A percentile compares a stretch with the other conserved stretches of the same genome.
Evolutionary conservation across 2,888 invertebrate species (phyloP).

Genomic region (Parnassius apollo): DNA sequence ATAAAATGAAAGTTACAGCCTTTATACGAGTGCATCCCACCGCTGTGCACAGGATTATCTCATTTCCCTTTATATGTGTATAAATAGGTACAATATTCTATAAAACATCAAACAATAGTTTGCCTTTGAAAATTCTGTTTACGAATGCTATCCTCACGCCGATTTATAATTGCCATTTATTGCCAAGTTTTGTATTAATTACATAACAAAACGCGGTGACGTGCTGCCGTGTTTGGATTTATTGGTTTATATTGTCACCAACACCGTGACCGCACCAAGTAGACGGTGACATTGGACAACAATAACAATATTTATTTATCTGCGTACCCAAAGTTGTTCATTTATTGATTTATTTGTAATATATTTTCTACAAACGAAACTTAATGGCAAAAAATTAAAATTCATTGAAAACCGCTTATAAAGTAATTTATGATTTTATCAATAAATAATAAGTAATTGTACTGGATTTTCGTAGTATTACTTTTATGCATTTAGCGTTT

Average conservation of each 20-base stretch:
- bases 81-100: too few species aligned
- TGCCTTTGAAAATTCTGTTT: neutral
- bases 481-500: too few species aligned
- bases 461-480: too few species aligned
- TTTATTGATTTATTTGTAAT: constrained; percentile 36
- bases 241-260: constrained; percentile 67
- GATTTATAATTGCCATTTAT: constrained; percentile 37
- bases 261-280: constrained; percentile 49
- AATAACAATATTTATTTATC: constrained; percentile 64
- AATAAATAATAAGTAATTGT: too few species aligned
- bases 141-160: constrained; percentile 21
- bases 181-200: constrained; percentile 60
- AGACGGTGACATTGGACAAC: constrained; percentile 54
- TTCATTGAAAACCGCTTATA: too few species aligned
- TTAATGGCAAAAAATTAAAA: neutral
- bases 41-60: too few species aligned
- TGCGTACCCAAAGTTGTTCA: constrained; percentile 53
- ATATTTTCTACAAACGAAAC: constrained; percentile 1
- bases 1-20: too few species aligned
- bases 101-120: too few species aligned
- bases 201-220: constrained; percentile 73
- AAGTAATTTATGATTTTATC: too few species aligned
- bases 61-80: too few species aligned
- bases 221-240: constrained; percentile 66
- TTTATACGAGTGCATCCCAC: too few species aligned